Conservation (phyloP, 2,113 vertebrate species). For the Glaucidium brasilianum region DNA sequence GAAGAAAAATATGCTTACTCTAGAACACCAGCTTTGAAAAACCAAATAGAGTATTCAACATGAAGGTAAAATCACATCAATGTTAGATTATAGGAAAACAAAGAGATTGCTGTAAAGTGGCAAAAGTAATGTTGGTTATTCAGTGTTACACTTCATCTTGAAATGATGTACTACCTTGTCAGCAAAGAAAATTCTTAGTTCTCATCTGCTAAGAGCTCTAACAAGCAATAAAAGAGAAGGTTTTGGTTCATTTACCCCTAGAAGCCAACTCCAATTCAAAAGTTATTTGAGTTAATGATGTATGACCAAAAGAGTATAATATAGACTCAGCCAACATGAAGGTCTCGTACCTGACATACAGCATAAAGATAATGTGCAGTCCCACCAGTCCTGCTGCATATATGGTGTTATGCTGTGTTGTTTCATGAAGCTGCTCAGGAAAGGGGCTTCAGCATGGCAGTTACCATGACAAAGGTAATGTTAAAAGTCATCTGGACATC, state of each 20-base stretch:
- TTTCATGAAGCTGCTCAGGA: neutral
- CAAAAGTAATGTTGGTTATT: neutral
- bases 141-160: neutral
- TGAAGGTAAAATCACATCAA: neutral
- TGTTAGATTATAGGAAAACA: neutral
- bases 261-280: neutral
- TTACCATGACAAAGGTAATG: rapidly evolving
- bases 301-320: neutral
- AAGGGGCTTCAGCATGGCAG: neutral
- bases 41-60: neutral
- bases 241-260: constrained; percentile 15
- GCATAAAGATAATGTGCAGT: neutral
- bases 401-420: rapidly evolving
- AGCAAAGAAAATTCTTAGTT: constrained; percentile 31
- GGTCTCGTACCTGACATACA: rapidly evolving
- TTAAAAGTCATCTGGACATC: neutral
- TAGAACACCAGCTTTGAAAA: neutral
- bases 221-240: constrained; percentile 5
- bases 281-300: constrained; percentile 28
- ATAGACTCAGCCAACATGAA: neutral
- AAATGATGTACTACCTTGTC: constrained; percentile 3
- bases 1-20: neutral
- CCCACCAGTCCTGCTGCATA: neutral
- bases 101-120: neutral
- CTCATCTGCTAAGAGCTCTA: neutral